Evolutionary conservation across 2,113 vertebrate genomes (phyloP), one percentile per base, ranked within the genome.

Genomic region (Dicaeum eximium): DNA sequence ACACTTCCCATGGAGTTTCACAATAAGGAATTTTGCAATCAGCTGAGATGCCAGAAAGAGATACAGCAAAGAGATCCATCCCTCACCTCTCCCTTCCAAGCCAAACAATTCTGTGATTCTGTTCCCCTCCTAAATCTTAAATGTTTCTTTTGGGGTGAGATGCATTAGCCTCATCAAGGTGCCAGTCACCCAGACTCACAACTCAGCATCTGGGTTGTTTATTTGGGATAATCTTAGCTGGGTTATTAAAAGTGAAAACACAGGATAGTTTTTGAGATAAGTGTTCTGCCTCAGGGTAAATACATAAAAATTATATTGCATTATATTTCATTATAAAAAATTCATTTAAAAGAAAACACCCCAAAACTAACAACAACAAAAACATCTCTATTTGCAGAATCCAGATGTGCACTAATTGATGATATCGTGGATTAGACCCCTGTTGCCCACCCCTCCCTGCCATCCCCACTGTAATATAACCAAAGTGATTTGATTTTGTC

Each of bases 321-420:
- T 47, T 30, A 4, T 35, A 21, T 60, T 56, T 60, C n/a, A 4
- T 25, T 12, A 15, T 13, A 33, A 70, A 70, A 61, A 65, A 10
- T 7, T 57, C 0, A 20, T 37, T 73, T 0, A 0, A 6, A 22
- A 37, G 48, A 47, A 8, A 6, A 0, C 13, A 7, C 10, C 1
- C 21, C 22, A 11, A 58, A 20, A 9, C 28, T 42, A 40, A 23
- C 24, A 54, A 2, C 33, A 35, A 15, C 4, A 67, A n/a, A 13
- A 53, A 15, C 2, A 13, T 31, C 21, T 35, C 16, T 20, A 0
- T 42, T 57, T 61, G 6, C 24, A 53, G 5, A 48, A 22, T 24
- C 14, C 20, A 53, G 27, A 9, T 37, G 5, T 5, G 17, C 20
- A 27, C 15, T 51, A 53, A 27, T 20, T 45, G 80, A 22, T 37